phyloP scores from a whole-genome alignment of 1,140 invertebrate species.

The Rhopalosiphum padi region DNA sequence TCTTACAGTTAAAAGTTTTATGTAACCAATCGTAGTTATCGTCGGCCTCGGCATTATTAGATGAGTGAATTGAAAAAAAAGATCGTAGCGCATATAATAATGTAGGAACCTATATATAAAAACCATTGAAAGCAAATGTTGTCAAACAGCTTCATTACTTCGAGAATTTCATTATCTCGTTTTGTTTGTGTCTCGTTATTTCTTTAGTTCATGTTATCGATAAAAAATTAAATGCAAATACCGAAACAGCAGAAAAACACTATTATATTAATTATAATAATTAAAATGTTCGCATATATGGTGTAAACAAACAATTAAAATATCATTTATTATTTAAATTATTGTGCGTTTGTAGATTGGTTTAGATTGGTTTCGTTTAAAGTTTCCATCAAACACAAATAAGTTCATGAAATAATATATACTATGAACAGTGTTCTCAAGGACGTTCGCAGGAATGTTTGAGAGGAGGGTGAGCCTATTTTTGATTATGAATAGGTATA shows the following conservation, averaged over 20 bases:
- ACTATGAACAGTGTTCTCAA: not conserved
- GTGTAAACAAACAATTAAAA: not conserved
- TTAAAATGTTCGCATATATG: not conserved
- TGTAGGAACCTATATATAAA: not conserved
- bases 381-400: not conserved
- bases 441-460: not conserved
- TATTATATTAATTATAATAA: slow-evolving; percentile 8
- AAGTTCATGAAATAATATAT: not conserved
- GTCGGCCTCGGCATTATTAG: not conserved
- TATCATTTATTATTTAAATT: not conserved
- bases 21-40: not conserved
- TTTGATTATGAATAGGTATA: too few relatives aligned
- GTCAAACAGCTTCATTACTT: slow-evolving; percentile 5
- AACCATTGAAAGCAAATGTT: not conserved
- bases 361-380: not conserved
- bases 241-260: not conserved
- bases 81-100: not conserved
- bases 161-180: not conserved
- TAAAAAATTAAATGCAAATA: slow-evolving; percentile 12
- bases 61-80: not conserved
- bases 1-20: not conserved
- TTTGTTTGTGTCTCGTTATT: not conserved
- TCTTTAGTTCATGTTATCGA: not conserved
- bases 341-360: not conserved
- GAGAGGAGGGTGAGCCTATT: not conserved